Evolutionary conservation across 2,888 invertebrate genomes (phyloP).

Genomic region (Germaria angustata): DNA sequence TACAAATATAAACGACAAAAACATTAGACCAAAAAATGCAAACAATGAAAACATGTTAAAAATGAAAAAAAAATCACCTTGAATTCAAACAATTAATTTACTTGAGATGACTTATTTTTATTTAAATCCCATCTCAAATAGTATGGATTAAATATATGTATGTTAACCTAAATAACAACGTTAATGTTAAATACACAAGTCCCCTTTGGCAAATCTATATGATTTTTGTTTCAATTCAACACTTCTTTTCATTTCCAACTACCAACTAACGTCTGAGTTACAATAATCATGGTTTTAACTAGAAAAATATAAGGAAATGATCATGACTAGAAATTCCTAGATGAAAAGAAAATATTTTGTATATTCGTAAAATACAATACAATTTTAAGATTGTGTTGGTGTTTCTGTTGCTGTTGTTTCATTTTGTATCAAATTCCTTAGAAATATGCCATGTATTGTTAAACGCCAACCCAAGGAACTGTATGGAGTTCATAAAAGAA

Average conservation of each 20-base stretch:
- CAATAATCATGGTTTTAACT: not conserved
- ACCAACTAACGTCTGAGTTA: not conserved
- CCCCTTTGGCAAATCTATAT: not conserved
- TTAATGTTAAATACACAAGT: not conserved
- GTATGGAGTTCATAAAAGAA: conserved; percentile 14
- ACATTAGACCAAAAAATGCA: too few species aligned
- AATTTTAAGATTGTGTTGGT: not conserved
- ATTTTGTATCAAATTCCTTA: conserved; percentile 15
- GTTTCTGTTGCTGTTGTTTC: conserved; percentile 3
- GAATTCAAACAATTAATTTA: too few species aligned
- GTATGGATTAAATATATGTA: too few species aligned
- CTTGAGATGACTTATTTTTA: too few species aligned
- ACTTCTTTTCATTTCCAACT: not conserved
- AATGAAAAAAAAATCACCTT: too few species aligned
- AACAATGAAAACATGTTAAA: too few species aligned
- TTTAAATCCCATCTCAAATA: too few species aligned
- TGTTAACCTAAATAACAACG: not conserved
- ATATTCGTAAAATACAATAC: too few species aligned
- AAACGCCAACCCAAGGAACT: conserved; percentile 30
- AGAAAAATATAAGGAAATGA: conserved; percentile 4
- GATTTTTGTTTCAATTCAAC: conserved; percentile 24
- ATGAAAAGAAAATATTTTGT: too few species aligned
- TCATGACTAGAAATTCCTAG: conserved; percentile 1
- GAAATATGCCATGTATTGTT: conserved; percentile 51
- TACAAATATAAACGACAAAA: too few species aligned